Evolutionary conservation across 2,797 vertebrate species (phyloP), one percentile per base, ranked within the genome.

Genomic region (Argya squamiceps): DNA sequence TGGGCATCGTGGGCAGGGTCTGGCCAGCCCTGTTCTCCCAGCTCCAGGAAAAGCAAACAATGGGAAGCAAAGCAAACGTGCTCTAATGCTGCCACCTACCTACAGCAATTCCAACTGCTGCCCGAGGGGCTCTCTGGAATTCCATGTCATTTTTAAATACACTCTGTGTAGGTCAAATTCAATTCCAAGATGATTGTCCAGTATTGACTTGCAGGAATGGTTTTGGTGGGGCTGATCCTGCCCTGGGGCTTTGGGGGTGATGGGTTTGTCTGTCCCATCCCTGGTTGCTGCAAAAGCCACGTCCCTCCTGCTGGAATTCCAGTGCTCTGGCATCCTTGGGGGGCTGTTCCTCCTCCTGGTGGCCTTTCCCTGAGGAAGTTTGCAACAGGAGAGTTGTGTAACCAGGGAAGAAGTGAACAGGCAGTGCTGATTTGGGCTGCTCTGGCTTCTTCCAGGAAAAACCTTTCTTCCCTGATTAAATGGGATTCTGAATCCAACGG

Each of bases 71-170:
- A 91, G 60, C 49, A 69, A 89, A 62, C 0, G 6, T 29, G 82
- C 53, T 79, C 37, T 71, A 2, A 47, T 97, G 96, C 95, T 97
- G 96, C 96, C 97, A 92, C 63, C 96, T 97, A 91, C 44, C 85
- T 94, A 12, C 36, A 26, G 37, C 9, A 52, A 11, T 67, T 86
- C 20, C 12, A 76, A 43, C n/a, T 89, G 95, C 96, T 93, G 47
- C 5, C 53, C 15, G 7, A 15, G 26, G 80, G 43, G 34, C 56
- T 62, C 29, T 50, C 39, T 59, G 30, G 10, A 32, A 53, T 60
- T 22, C 36, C 12, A 0, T 24, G 27, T 4, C 1, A 8, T 56
- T 37, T 71, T 56, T 74, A 34, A 10, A 34, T 34, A 0, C 6
- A 0, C 27, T 23, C 0, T 9, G 2, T 41, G 36, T 53, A 56